Evolutionary conservation across 1,140 invertebrate species (phyloP).

Genomic region (Euwallacea similis): DNA sequence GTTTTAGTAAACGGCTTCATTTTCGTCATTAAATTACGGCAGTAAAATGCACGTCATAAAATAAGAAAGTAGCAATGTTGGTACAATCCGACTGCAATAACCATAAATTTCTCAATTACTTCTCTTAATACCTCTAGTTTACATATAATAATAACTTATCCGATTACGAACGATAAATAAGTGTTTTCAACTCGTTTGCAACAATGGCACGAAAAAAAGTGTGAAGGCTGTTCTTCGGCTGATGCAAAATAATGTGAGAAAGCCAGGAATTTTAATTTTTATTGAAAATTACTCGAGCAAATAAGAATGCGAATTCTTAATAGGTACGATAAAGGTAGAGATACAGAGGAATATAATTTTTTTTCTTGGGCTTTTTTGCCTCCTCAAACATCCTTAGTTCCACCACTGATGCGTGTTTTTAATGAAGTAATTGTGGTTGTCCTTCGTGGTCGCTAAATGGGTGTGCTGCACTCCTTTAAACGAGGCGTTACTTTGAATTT

Average conservation of each 20-base stretch:
- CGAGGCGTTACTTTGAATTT: slow-evolving; percentile 33
- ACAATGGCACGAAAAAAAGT: not conserved
- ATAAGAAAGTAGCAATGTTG: no score
- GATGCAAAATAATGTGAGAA: slow-evolving; percentile 18
- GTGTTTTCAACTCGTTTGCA: not conserved
- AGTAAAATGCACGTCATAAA: no score
- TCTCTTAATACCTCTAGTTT: no score
- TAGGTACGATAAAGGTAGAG: slow-evolving; percentile 8
- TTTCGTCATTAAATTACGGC: no score
- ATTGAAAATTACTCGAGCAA: slow-evolving; percentile 25
- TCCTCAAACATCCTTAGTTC: not conserved
- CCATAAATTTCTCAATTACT: no score
- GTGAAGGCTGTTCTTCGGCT: not conserved
- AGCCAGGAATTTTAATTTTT: slow-evolving; percentile 8
- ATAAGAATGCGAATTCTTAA: slow-evolving; percentile 22
- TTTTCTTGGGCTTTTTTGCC: not conserved
- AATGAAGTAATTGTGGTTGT: slow-evolving; percentile 24
- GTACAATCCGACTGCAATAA: no score
- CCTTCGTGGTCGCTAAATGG: slow-evolving; percentile 18
- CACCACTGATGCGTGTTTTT: not conserved
- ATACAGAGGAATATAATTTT: slow-evolving; percentile 23
- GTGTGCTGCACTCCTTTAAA: slow-evolving; percentile 30
- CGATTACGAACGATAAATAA: no score
- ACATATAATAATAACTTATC: no score
- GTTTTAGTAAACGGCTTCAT: no score